Conservation (phyloP, 2,113 vertebrate genomes). For the Rhodinocichla rosea region DNA sequence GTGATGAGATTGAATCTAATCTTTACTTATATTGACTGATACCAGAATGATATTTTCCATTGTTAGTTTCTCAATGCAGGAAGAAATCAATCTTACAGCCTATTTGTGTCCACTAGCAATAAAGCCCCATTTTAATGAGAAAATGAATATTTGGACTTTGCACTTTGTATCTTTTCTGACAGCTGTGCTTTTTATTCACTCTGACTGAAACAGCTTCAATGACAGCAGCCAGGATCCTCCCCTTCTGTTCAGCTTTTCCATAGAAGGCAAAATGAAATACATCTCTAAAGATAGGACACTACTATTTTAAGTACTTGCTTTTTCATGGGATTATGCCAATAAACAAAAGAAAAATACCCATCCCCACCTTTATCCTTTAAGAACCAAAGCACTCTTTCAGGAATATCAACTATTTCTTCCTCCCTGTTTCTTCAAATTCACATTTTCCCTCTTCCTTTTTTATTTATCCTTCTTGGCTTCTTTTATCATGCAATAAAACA, state of each 20-base stretch:
- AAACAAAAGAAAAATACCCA: slow-evolving; percentile 26
- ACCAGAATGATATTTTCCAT: background rate
- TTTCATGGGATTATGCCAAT: slow-evolving; percentile 39
- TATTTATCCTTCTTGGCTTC: background rate
- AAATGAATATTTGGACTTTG: slow-evolving; percentile 59
- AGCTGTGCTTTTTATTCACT: slow-evolving; percentile 59
- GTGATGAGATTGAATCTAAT: background rate
- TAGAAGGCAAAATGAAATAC: slow-evolving; percentile 64
- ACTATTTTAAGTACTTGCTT: slow-evolving; percentile 47
- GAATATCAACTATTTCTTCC: background rate
- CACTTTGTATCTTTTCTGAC: slow-evolving; percentile 53
- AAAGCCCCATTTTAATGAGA: slow-evolving; percentile 59
- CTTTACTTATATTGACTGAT: background rate
- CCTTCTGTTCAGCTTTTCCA: slow-evolving; percentile 65
- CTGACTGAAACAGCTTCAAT: slow-evolving; percentile 51
- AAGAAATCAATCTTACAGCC: background rate
- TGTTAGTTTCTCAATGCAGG: background rate
- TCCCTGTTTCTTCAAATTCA: background rate
- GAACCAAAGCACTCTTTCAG: background rate
- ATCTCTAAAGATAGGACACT: slow-evolving; percentile 46
- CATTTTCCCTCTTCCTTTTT: background rate
- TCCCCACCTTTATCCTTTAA: slow-evolving; percentile 13
- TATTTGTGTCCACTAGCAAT: background rate
- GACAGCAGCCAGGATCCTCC: slow-evolving; percentile 49
- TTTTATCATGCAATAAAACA: background rate